Conservation (phyloP, 2,888 invertebrate genomes). For the Drosophila picticornis region DNA sequence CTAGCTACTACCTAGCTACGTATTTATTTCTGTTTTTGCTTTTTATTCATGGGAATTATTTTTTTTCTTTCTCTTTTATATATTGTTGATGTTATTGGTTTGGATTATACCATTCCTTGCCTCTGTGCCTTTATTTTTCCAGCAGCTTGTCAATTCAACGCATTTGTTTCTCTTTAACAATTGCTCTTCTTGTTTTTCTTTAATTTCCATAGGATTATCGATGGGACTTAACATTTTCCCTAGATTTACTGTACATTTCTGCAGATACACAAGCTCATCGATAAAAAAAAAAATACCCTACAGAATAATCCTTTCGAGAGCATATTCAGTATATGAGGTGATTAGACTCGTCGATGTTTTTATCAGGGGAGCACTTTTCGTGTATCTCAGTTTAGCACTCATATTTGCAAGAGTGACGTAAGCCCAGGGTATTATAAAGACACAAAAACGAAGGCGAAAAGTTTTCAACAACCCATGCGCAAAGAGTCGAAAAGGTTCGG, state of each 20-base stretch:
- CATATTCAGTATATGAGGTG: conserved; percentile 4
- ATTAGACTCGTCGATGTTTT: not conserved
- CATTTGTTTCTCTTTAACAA: conserved; percentile 42
- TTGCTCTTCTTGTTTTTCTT: conserved; percentile 54
- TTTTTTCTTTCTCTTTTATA: conserved; percentile 38
- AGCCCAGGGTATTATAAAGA: conserved; percentile 31
- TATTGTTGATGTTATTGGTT: conserved; percentile 59
- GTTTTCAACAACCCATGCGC: conserved; percentile 33
- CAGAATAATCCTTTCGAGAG: not conserved
- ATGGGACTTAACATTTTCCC: conserved; percentile 60
- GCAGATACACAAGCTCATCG: not conserved
- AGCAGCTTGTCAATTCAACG: conserved; percentile 33
- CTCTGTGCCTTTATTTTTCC: conserved; percentile 23
- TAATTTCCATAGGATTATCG: conserved; percentile 78
- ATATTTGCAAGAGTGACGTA: conserved; percentile 26
- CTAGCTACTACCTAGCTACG: conserved; percentile 19
- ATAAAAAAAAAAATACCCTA: conserved; percentile 14
- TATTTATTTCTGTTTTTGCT: conserved; percentile 14
- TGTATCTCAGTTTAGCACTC: conserved; percentile 29
- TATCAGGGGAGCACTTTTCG: conserved; percentile 1
- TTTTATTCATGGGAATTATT: conserved; percentile 60
- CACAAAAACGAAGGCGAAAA: conserved; percentile 30
- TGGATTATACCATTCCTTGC: conserved; percentile 46
- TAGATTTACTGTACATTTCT: conserved; percentile 8
- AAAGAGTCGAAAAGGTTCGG: conserved; percentile 42